Base-by-base conservation (phyloP, 2,888 invertebrate species). In the Meganola albula region DNA sequence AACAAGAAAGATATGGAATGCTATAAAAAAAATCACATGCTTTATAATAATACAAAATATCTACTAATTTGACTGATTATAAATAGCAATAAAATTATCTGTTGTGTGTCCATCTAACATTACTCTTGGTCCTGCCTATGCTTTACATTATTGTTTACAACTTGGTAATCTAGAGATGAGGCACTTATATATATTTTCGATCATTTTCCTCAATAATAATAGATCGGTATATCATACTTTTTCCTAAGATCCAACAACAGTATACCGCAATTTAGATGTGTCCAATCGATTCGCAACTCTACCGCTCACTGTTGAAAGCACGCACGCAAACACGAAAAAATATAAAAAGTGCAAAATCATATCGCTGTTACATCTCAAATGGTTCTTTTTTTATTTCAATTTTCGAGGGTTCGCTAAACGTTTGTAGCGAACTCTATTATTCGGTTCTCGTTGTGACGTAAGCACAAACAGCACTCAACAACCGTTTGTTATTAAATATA, bases 321-420 rank as follows among this genome's bases (percentile, higher is more conserved):
- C 61, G 67, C 67, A 65, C 58, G 56, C 61, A 73, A 67, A 70
- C 59, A 63, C 60, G 57, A 59, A 66, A 58, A 64, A 59, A 55
- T 58, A 55, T 60, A 65, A 75, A 80, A 84, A 80, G 68, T 82
- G 83, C 84, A 75, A 82, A 82, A 82, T 84, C 84, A 84, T 83
- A 84, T 79, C 73, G 80, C 77, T 74, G 80, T 77, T 82, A 80
- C 80, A 83, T 82, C 83, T 83, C 80, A 73, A 76, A 80, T 79
- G 74, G 69, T 69, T 64, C 61, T 76, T 82, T 78, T 20, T 82
- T 84, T 84, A 83, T 82, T 82, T 78, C 78, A 77, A 78, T 80
- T 78, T 80, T 70, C 66, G 77, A 82, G 84, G 84, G 84, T 82
- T 74, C 75, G 74, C 76, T 85, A 84, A 85, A 83, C 82, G 82